Percentiles rank a stretch among this genome's conserved stretches.
These are phyloP conservation scores for Spongia lamella DNA, from an alignment of 37 sponge, comb jelly and placozoan species.

Conservation along the genomic window DNA sequence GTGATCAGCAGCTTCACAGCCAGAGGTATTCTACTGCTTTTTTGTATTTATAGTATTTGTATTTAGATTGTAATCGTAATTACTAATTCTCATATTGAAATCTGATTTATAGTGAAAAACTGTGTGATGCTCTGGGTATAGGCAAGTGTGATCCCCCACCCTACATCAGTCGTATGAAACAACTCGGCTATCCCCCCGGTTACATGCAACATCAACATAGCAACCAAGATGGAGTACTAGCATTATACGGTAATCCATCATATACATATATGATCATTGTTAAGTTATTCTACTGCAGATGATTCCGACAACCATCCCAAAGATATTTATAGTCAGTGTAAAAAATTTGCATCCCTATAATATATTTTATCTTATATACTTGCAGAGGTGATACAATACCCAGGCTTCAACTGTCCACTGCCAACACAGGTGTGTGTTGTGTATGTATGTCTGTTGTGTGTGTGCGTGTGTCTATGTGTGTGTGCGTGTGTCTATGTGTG, in stretches of 20 bases:
- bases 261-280: neutral
- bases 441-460: neutral
- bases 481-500: too few relatives aligned
- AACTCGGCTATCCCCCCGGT: conserved; percentile 73
- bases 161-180: conserved; percentile 64
- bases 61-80: too few relatives aligned
- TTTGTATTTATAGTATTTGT: too few relatives aligned
- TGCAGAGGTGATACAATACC: conserved; percentile 36
- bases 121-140: conserved; percentile 61
- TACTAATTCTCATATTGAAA: too few relatives aligned
- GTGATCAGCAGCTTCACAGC: too few relatives aligned
- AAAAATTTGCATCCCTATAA: neutral
- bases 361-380: neutral
- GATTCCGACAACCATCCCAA: neutral
- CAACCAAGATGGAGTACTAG: too few relatives aligned
- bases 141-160: conserved; percentile 22
- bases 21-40: too few relatives aligned
- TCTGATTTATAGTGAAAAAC: conserved; percentile 67
- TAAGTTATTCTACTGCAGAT: neutral
- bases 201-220: conserved; percentile 26
- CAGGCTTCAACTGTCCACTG: conserved; percentile 49
- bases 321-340: neutral
- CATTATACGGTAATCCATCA: conserved; percentile 4
- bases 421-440: neutral
- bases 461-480: conserved; percentile 8